These are phyloP conservation scores for Drosophila bocqueti DNA, from an alignment of 1,140 invertebrate genomes.

Conservation along the genomic window DNA sequence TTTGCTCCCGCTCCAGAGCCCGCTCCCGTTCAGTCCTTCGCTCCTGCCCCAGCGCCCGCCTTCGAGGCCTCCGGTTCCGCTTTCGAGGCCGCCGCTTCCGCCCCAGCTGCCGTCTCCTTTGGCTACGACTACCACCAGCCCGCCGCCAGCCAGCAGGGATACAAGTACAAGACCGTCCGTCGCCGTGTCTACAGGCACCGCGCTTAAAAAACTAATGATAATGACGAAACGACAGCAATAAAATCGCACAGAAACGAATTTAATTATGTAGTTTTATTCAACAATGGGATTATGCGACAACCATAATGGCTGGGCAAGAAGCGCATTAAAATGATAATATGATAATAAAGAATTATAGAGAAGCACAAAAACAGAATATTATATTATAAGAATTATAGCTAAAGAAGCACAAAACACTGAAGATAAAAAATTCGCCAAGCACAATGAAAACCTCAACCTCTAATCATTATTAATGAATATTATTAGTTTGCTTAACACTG, in stretches of 20 bases:
- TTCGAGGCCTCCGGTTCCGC: slow-evolving; percentile 38
- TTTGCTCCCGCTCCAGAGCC: slow-evolving; percentile 44
- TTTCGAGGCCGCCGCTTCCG: slow-evolving; percentile 64
- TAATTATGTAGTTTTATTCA: slow-evolving; percentile 30
- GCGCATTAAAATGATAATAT: slow-evolving; percentile 20
- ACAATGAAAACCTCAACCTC: background rate
- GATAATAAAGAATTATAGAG: slow-evolving; percentile 3
- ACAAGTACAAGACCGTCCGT: slow-evolving; percentile 70
- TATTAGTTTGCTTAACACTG: slow-evolving; percentile 1
- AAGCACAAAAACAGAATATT: background rate
- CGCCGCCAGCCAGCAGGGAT: slow-evolving; percentile 52
- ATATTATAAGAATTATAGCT: slow-evolving; percentile 10
- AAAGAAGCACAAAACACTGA: slow-evolving; percentile 1
- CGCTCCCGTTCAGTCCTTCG: slow-evolving; percentile 42
- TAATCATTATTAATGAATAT: slow-evolving; percentile 21
- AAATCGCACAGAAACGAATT: slow-evolving; percentile 29
- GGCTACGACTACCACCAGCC: slow-evolving; percentile 64
- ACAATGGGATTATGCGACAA: slow-evolving; percentile 1
- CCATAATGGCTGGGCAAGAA: slow-evolving; percentile 3
- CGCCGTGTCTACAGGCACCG: slow-evolving; percentile 72
- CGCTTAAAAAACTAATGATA: slow-evolving; percentile 41
- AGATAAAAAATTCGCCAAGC: slow-evolving; percentile 1
- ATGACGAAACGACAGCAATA: slow-evolving; percentile 22
- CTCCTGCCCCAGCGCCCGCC: slow-evolving; percentile 50
- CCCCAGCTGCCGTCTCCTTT: slow-evolving; percentile 31